phyloP scores from a whole-genome alignment of 1,140 invertebrate species.

The Globodera rostochiensis region DNA sequence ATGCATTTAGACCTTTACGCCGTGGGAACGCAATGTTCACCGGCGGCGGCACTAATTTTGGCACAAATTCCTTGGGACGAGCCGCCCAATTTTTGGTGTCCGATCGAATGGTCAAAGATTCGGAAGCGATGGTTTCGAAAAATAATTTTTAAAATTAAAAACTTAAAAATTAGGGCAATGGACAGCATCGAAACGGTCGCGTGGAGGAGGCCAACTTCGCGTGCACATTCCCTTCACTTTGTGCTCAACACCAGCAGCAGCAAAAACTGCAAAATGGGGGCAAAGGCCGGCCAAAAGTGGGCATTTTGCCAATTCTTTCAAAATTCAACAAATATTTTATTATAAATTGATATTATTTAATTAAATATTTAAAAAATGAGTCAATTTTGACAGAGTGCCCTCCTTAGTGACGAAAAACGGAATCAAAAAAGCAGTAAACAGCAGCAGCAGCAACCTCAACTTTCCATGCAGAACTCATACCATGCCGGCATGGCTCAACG shows the following conservation, averaged over 20 bases:
- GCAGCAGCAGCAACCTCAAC: background rate
- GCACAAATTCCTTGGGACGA: conserved; percentile 3
- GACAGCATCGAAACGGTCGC: background rate
- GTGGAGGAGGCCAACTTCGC: background rate
- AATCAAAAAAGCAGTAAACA: background rate
- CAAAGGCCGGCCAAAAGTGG: background rate
- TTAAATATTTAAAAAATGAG: too few relatives aligned
- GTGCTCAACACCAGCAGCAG: background rate
- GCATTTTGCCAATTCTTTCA: background rate
- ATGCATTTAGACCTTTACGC: conserved; percentile 2
- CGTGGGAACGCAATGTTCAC: conserved; percentile 14
- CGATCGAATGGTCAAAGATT: background rate
- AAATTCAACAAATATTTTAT: too few relatives aligned
- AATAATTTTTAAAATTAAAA: background rate
- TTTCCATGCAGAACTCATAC: background rate
- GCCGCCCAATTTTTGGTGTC: conserved; percentile 10
- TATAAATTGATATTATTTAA: too few relatives aligned
- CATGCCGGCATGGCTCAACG: background rate
- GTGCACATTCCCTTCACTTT: conserved; percentile 1
- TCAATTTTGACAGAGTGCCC: too few relatives aligned
- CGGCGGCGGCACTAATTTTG: background rate
- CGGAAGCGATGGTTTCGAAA: background rate
- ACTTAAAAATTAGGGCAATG: background rate
- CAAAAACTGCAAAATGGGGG: background rate
- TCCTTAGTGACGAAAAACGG: too few relatives aligned